These are phyloP conservation scores for Sarcoramphus papa DNA, from an alignment of 2,797 vertebrate species.

Conservation along the genomic window DNA sequence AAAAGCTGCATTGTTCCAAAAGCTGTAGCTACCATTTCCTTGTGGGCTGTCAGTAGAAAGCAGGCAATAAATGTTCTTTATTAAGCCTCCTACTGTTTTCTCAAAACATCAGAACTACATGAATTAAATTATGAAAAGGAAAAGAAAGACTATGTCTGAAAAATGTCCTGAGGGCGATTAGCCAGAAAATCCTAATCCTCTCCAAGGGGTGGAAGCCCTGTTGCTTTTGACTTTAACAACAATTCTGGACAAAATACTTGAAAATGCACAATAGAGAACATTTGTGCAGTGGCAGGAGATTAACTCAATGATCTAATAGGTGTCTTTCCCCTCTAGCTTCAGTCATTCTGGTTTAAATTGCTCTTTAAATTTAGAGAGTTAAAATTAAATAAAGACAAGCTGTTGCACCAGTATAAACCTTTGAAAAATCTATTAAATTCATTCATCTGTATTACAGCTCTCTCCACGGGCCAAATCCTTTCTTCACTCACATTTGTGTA, in stretches of 20 bases:
- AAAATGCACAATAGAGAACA: not conserved
- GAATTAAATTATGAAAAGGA: not conserved
- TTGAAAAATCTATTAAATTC: not conserved
- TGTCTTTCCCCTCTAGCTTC: not conserved
- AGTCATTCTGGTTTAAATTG: not conserved
- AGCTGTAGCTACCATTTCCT: not conserved
- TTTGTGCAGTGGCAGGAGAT: not conserved
- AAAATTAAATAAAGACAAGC: conserved; percentile 31
- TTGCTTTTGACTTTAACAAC: not conserved
- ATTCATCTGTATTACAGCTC: not conserved
- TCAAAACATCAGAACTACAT: not conserved
- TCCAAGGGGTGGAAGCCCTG: not conserved
- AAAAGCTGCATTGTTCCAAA: not conserved
- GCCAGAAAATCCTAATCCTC: not conserved
- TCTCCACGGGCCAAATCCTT: not conserved
- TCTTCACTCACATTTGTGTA: not conserved
- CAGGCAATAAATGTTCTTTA: not conserved
- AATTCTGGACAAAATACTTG: not conserved
- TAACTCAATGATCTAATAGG: not conserved
- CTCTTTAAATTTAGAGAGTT: conserved; percentile 17
- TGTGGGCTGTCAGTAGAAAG: not conserved
- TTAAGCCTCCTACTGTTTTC: not conserved
- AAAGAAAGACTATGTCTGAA: not conserved
- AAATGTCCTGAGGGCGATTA: not conserved
- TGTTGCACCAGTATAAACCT: not conserved